These are phyloP conservation scores for Dromiciops gliroides DNA, from an alignment of 2,113 vertebrate species.

Conservation along the genomic window DNA sequence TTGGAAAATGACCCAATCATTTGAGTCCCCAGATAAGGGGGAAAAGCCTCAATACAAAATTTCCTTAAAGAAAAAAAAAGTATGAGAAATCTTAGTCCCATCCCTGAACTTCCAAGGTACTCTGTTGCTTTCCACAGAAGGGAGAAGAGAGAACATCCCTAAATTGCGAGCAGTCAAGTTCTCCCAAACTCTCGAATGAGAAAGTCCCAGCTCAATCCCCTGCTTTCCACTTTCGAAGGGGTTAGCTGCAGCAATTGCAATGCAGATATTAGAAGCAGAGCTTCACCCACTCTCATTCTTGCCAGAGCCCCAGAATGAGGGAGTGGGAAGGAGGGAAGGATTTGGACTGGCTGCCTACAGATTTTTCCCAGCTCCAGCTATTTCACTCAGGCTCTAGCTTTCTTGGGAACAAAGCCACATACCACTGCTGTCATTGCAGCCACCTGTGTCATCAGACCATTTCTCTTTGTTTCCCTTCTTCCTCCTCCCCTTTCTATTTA, in stretches of 20 bases:
- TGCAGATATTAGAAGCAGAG: constrained; percentile 8
- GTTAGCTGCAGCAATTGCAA: neutral
- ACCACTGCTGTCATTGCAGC: neutral
- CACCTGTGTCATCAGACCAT: neutral
- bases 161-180: neutral
- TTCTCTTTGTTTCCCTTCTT: neutral
- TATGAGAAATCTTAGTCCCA: neutral
- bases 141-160: neutral
- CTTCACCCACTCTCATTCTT: neutral
- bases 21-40: neutral
- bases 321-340: neutral
- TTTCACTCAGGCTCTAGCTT: neutral
- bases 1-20: neutral
- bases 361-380: neutral
- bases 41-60: neutral
- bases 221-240: neutral
- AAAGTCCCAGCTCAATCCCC: too few relatives aligned
- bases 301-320: neutral
- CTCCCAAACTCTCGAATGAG: neutral
- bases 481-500: neutral
- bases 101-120: neutral
- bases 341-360: neutral
- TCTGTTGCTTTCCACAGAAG: neutral
- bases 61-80: neutral
- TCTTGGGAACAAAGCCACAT: neutral